Evolutionary conservation across 1,140 invertebrate species (phyloP), one percentile per base, ranked within the genome.

Genomic region (Zaprionus davidi): DNA sequence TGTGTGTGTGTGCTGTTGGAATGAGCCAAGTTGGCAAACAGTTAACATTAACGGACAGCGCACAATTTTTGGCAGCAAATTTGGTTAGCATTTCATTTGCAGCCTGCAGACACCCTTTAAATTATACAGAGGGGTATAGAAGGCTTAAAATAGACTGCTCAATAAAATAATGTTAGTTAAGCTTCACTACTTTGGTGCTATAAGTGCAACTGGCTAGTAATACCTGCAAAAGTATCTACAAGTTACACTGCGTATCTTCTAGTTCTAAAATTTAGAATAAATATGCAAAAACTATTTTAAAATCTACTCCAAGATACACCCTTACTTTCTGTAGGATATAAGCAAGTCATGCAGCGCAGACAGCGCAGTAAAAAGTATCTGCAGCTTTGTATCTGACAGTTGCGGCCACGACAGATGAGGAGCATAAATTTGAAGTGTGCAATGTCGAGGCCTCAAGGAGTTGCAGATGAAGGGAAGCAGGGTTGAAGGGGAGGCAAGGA

Each of bases 41-140:
- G 53, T 56, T 64, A 22, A 34, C 51, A 66, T 28, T 56, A 66
- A 66, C 49, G 24, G 53, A 31, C 53, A 56, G 53, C 51, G 49
- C 34, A n/a, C 51, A 66, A 66, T 56, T 66, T 66, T 66, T 56
- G 63, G 63, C 63, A 56, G 12, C 34, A 41, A 64, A 44, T 64
- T 36, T 64, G n/a, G 62, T 31, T 26, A 46, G 59, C 59, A 62
- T 64, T 64, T 53, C 12, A 64, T 53, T 64, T 28, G 3, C 26
- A 49, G 17, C 7, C 20, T 4, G n/a, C 46, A 13, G 2, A 51
- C 24, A 51, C 46, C 20, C 46, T 20, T 20, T 51, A 5, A 13
- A 51, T 5, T 5, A 17, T 3, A 1, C n/a, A 20, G 9, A 20
- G 3, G 3, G 17, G 46, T 11, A 1, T 24, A 24, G 1, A 2